These are phyloP conservation scores for Pasiphila rectangulata DNA, from an alignment of 2,888 invertebrate species.

Conservation along the genomic window DNA sequence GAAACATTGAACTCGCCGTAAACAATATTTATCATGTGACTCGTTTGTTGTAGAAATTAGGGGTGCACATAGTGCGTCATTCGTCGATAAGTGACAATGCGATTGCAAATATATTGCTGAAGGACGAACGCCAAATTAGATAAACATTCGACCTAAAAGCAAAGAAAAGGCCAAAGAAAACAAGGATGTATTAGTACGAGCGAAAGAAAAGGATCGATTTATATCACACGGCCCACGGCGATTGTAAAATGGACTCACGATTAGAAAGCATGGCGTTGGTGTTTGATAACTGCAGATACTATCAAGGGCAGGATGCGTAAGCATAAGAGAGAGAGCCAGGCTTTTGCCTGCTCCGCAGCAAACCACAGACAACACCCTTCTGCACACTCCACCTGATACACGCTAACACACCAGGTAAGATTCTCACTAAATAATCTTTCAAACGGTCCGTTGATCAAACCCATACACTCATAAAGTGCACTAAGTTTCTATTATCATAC, in stretches of 20 bases:
- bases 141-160: conserved; percentile 63
- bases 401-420: conserved; percentile 35
- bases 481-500: conserved; percentile 8
- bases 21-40: conserved; percentile 38
- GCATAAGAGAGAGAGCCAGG: conserved; percentile 75
- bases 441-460: conserved; percentile 1
- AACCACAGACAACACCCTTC: conserved; percentile 61
- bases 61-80: conserved; percentile 77
- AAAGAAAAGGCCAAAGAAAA: conserved; percentile 77
- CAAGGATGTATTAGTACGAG: conserved; percentile 74
- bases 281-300: conserved; percentile 68
- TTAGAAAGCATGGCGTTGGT: conserved; percentile 66
- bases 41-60: conserved; percentile 70
- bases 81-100: conserved; percentile 75
- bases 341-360: conserved; percentile 72
- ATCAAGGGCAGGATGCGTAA: conserved; percentile 77
- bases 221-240: conserved; percentile 74
- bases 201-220: conserved; percentile 71
- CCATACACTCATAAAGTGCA: conserved; percentile 1
- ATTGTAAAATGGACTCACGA: conserved; percentile 78
- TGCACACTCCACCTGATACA: conserved; percentile 68
- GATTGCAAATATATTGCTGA: conserved; percentile 68
- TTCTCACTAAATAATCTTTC: too few species aligned
- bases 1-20: conserved; percentile 46
- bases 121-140: conserved; percentile 57